Percentiles rank a stretch among this genome's conserved stretches.
Conservation (phyloP, 2,797 vertebrate species). For the Tamandua tetradactyla region DNA sequence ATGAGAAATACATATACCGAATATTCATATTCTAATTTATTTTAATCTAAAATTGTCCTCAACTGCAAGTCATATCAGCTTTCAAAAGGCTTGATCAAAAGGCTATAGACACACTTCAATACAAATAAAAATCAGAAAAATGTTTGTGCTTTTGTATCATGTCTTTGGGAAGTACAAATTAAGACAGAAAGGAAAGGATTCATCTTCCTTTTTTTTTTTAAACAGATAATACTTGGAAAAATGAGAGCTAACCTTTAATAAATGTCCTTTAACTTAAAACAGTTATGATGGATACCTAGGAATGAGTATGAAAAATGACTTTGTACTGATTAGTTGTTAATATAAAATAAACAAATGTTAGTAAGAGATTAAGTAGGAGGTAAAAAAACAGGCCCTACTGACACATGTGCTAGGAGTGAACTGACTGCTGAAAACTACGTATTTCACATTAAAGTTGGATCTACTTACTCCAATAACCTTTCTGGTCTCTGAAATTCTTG, state of each 20-base stretch:
- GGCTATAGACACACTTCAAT: neutral
- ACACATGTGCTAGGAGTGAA: constrained; percentile 17
- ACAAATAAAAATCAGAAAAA: constrained; percentile 44
- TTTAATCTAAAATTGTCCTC: constrained; percentile 46
- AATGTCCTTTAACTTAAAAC: neutral
- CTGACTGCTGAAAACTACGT: neutral
- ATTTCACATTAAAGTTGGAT: constrained; percentile 19
- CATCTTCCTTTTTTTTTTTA: neutral
- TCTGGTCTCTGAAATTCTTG: constrained; percentile 30
- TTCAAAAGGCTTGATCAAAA: constrained; percentile 55
- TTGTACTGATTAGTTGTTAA: constrained; percentile 39
- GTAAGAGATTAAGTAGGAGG: constrained; percentile 2
- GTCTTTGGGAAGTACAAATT: constrained; percentile 10
- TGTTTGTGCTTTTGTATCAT: constrained; percentile 3
- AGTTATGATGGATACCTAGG: neutral
- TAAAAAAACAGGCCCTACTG: constrained; percentile 53
- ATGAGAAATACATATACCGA: neutral
- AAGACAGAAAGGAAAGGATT: constrained; percentile 45
- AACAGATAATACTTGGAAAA: neutral
- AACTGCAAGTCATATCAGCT: constrained; percentile 9
- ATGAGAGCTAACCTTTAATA: neutral
- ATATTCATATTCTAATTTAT: neutral
- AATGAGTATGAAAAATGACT: constrained; percentile 42
- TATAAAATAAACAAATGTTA: constrained; percentile 49
- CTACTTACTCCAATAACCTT: neutral